Conservation (phyloP, 1,140 invertebrate genomes). For the Temnothorax curvispinosus region DNA sequence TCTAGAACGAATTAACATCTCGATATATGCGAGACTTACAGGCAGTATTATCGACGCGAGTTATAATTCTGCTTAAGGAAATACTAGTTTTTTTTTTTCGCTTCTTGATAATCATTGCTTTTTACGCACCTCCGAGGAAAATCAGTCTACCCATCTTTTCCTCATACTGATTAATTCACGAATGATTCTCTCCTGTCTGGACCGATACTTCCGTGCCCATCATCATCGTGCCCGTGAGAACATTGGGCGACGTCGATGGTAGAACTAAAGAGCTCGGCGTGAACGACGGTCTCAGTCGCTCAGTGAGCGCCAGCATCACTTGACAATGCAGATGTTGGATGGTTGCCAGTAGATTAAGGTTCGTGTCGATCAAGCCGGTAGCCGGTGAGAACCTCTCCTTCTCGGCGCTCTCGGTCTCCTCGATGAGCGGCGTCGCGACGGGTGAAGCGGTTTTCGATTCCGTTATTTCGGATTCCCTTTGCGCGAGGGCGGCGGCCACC, state of each 20-base stretch:
- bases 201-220: constrained; percentile 75
- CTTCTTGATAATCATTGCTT: background rate
- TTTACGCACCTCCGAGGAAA: background rate
- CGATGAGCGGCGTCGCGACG: constrained; percentile 50
- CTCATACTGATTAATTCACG: constrained; percentile 51
- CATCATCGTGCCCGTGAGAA: constrained; percentile 68
- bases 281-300: constrained; percentile 81
- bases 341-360: constrained; percentile 83
- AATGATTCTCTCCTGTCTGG: constrained; percentile 70
- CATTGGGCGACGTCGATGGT: constrained; percentile 61
- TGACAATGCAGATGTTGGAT: constrained; percentile 85
- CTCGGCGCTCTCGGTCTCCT: constrained; percentile 65
- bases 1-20: background rate
- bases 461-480: constrained; percentile 55
- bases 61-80: background rate
- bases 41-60: constrained; percentile 16
- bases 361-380: constrained; percentile 83
- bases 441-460: constrained; percentile 34
- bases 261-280: constrained; percentile 76
- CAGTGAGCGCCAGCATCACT: constrained; percentile 84
- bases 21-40: background rate
- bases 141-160: background rate
- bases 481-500: constrained; percentile 32
- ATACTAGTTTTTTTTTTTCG: background rate
- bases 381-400: constrained; percentile 78